Conservation (phyloP, 2,888 invertebrate genomes). For the Polydrusus pterygomalis region DNA sequence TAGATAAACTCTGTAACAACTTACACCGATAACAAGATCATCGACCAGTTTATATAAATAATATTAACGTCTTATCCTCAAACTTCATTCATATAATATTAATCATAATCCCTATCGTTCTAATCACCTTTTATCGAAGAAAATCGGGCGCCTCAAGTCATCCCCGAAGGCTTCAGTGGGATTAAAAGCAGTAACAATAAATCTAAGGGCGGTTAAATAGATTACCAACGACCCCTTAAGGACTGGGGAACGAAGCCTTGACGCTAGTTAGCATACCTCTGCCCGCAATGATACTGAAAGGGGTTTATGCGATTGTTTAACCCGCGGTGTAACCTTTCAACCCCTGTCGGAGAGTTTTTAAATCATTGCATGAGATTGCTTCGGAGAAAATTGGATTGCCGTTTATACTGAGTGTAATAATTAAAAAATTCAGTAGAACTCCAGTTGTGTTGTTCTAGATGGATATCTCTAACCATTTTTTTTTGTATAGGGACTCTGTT, state of each 20-base stretch:
- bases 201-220: slow-evolving; percentile 62
- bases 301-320: slow-evolving; percentile 53
- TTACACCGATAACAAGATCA: not conserved
- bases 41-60: slow-evolving; percentile 11
- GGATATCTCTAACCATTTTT: too few relatives aligned
- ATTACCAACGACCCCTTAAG: slow-evolving; percentile 60
- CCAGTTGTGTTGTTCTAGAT: too few relatives aligned
- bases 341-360: slow-evolving; percentile 51
- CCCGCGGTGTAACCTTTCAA: slow-evolving; percentile 46
- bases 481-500: too few relatives aligned
- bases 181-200: slow-evolving; percentile 63
- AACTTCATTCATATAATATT: slow-evolving; percentile 24
- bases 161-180: slow-evolving; percentile 38
- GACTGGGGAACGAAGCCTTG: slow-evolving; percentile 44
- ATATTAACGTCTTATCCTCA: slow-evolving; percentile 18
- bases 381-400: slow-evolving; percentile 21
- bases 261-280: slow-evolving; percentile 62
- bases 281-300: slow-evolving; percentile 45
- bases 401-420: slow-evolving; percentile 19
- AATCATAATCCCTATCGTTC: slow-evolving; percentile 44
- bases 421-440: not conserved
- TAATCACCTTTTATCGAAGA: slow-evolving; percentile 51
- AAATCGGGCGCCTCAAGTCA: slow-evolving; percentile 48
- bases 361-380: slow-evolving; percentile 38
- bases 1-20: not conserved